Evolutionary conservation across 2,888 invertebrate genomes (phyloP).

Genomic region (Sphaerophoria taeniata): DNA sequence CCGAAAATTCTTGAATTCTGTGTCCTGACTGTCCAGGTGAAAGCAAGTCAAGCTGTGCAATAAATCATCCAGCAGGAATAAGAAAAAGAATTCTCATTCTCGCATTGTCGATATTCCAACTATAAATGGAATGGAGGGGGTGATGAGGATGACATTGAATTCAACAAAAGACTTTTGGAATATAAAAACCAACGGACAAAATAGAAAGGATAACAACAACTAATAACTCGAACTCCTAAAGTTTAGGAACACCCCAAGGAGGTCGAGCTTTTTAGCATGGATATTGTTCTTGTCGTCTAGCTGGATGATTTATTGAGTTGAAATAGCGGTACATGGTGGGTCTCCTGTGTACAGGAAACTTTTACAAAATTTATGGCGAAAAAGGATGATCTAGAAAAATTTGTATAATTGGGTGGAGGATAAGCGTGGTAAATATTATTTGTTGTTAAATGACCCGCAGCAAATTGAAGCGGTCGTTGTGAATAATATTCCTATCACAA

Average conservation of each 20-base stretch:
- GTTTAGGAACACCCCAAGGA: constrained; percentile 23
- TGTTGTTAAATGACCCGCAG: constrained; percentile 55
- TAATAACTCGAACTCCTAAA: constrained; percentile 13
- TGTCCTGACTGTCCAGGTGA: constrained; percentile 16
- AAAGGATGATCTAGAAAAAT: constrained; percentile 58
- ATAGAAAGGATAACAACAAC: constrained; percentile 35
- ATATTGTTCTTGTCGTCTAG: constrained; percentile 46
- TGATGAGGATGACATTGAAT: constrained; percentile 43
- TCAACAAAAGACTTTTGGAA: constrained; percentile 41
- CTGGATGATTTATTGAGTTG: constrained; percentile 69
- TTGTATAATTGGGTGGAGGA: constrained; percentile 64
- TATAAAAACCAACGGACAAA: constrained; percentile 27
- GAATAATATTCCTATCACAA: constrained; percentile 27
- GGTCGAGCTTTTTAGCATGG: constrained; percentile 25
- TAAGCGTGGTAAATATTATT: constrained; percentile 15
- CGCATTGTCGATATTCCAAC: constrained; percentile 7
- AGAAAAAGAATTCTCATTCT: constrained; percentile 32
- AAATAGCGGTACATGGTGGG: neutral
- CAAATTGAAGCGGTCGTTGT: constrained; percentile 37
- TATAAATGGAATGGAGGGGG: constrained; percentile 9
- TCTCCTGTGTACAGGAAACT: constrained; percentile 30
- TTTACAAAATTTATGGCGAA: constrained; percentile 41
- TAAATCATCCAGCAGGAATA: constrained; percentile 59
- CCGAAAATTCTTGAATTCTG: constrained; percentile 44
- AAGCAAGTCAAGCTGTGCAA: constrained; percentile 14